These are phyloP conservation scores for Valencia hispanica DNA, from an alignment of 2,797 vertebrate genomes.

Conservation along the genomic window DNA sequence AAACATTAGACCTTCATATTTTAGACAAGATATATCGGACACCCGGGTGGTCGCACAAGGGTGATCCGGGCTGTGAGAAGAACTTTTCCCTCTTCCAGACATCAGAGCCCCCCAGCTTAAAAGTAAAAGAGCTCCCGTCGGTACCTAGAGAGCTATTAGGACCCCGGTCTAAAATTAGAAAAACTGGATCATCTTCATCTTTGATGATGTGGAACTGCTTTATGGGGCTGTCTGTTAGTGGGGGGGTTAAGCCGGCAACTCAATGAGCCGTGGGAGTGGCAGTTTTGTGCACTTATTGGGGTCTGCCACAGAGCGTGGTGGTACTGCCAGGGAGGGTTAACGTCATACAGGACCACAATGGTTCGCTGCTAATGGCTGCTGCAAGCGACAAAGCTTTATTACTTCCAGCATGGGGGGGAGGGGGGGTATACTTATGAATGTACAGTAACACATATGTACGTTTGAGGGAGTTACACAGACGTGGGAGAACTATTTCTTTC, in stretches of 20 bases:
- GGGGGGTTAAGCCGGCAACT: constrained; percentile 69
- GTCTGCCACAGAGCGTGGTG: constrained; percentile 62
- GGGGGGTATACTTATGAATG: constrained; percentile 46
- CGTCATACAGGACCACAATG: constrained; percentile 68
- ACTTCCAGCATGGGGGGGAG: constrained; percentile 53
- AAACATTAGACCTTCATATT: neutral
- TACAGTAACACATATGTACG: constrained; percentile 32
- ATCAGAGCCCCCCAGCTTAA: constrained; percentile 20
- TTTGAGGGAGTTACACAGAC: constrained; percentile 33
- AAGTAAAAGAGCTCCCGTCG: constrained; percentile 49
- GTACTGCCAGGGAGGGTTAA: constrained; percentile 65
- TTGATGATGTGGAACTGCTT: constrained; percentile 79
- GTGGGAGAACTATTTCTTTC: constrained; percentile 22
- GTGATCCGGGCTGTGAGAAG: constrained; percentile 3
- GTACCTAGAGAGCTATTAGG: constrained; percentile 72
- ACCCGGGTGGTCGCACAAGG: constrained; percentile 7
- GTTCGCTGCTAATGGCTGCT: constrained; percentile 72
- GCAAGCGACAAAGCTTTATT: constrained; percentile 70
- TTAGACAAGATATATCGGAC: neutral
- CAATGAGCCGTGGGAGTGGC: constrained; percentile 76
- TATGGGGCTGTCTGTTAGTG: constrained; percentile 67
- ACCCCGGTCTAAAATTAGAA: constrained; percentile 77
- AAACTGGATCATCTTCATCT: constrained; percentile 68
- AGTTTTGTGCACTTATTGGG: constrained; percentile 70
- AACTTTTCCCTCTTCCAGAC: neutral